Evolutionary conservation across 2,797 vertebrate genomes (phyloP).

Genomic region (Sorex maritimensis): DNA sequence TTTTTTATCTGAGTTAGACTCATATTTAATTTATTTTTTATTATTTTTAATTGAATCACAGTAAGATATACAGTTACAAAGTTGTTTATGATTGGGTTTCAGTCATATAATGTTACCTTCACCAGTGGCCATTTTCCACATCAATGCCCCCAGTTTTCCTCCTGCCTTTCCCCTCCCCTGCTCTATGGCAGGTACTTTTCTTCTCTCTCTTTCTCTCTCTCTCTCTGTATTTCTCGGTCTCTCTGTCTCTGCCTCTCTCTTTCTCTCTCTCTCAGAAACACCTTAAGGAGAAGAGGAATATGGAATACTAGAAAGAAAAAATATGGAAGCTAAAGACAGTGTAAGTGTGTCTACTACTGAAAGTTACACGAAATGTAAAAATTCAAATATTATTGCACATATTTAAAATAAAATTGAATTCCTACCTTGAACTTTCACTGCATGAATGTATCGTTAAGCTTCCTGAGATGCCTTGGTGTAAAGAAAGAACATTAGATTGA

Average conservation of each 20-base stretch:
- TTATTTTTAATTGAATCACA: too few relatives aligned
- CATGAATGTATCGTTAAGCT: conserved; percentile 17
- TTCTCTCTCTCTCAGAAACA: not conserved
- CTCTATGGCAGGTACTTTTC: too few relatives aligned
- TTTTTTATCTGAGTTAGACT: not conserved
- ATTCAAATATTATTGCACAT: not conserved
- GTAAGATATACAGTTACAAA: too few relatives aligned
- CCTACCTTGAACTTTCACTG: conserved; percentile 31
- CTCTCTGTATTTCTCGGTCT: too few relatives aligned
- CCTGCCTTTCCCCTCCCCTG: too few relatives aligned
- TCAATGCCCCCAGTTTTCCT: too few relatives aligned
- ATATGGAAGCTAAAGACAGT: not conserved
- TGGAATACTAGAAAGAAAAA: not conserved
- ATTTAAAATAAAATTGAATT: conserved; percentile 45
- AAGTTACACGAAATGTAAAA: conserved; percentile 39
- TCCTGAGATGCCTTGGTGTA: not conserved
- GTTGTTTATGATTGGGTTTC: too few relatives aligned
- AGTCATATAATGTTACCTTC: too few relatives aligned
- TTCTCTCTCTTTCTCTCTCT: too few relatives aligned
- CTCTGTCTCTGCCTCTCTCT: too few relatives aligned
- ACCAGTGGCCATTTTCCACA: too few relatives aligned
- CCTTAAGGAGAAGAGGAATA: not conserved
- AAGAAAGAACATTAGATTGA: conserved; percentile 24
- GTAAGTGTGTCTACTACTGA: not conserved
- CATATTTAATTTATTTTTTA: too few relatives aligned